Percentiles rank a stretch among this genome's conserved stretches.
Evolutionary conservation across 2,113 vertebrate species (phyloP).

Genomic region (Zootoca vivipara): DNA sequence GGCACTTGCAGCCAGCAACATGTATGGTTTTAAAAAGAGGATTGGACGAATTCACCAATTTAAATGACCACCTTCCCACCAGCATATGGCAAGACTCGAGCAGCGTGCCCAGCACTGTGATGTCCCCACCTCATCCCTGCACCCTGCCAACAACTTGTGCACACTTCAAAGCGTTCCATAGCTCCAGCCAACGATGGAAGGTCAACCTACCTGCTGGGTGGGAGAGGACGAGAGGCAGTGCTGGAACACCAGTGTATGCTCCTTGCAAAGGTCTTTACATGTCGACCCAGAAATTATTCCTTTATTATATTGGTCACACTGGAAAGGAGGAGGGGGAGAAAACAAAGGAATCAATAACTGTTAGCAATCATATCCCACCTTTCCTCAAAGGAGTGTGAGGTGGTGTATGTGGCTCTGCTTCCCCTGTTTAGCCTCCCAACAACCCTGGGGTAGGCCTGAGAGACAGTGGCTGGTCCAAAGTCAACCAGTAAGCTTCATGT

Average conservation of each 20-base stretch:
- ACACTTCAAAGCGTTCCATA: too few species aligned
- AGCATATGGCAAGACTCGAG: too few species aligned
- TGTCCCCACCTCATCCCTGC: too few species aligned
- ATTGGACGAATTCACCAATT: too few species aligned
- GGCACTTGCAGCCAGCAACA: too few species aligned
- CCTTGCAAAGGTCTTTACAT: slow-evolving; percentile 90
- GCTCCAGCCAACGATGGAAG: too few species aligned
- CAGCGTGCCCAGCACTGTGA: too few species aligned
- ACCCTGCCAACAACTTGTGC: too few species aligned
- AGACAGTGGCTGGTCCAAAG: not conserved
- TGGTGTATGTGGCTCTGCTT: too few species aligned
- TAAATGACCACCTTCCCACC: too few species aligned
- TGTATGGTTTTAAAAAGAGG: too few species aligned
- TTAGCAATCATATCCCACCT: not conserved
- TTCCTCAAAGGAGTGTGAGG: not conserved
- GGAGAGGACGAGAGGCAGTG: slow-evolving; percentile 88
- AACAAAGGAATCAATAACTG: not conserved
- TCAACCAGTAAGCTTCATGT: not conserved
- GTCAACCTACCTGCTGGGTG: slow-evolving; percentile 83
- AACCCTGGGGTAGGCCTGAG: not conserved
- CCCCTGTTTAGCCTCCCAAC: too few species aligned
- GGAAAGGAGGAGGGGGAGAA: slow-evolving; percentile 26
- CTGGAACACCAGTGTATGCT: slow-evolving; percentile 84
- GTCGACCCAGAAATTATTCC: slow-evolving; percentile 94
- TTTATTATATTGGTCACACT: slow-evolving; percentile 96